Evolutionary conservation across 2,113 vertebrate species (phyloP).

Genomic region (Emydura subglobosa): DNA sequence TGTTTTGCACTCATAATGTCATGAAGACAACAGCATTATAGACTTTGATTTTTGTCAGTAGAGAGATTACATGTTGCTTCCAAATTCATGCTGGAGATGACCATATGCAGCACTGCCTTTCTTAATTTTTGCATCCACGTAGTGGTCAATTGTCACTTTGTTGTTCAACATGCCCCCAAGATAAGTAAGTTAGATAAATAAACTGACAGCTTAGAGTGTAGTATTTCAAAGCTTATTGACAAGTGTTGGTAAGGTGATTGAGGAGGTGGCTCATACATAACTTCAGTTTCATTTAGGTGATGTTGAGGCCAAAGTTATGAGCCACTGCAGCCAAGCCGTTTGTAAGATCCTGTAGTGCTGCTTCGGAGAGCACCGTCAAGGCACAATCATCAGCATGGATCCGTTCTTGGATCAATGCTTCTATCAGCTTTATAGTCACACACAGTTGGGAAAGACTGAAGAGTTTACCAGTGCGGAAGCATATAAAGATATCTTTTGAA

Average conservation of each 20-base stretch:
- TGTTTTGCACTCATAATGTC: too few relatives aligned
- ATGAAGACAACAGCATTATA: background rate
- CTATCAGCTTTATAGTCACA: background rate
- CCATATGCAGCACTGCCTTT: background rate
- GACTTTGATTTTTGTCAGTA: background rate
- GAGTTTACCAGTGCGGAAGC: background rate
- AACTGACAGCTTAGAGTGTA: too few relatives aligned
- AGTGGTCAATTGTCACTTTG: background rate
- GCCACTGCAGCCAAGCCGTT: background rate
- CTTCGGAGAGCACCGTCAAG: background rate
- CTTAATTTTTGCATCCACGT: background rate
- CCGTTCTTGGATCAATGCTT: background rate
- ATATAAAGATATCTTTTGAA: too few relatives aligned
- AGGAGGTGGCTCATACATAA: background rate
- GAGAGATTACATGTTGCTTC: background rate
- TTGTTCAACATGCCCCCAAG: background rate
- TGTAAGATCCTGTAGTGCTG: background rate
- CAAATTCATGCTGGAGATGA: background rate
- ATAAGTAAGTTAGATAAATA: background rate
- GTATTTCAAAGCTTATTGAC: background rate
- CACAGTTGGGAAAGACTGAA: background rate
- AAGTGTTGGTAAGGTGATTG: background rate
- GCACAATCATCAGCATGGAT: background rate
- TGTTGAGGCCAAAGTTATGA: background rate
- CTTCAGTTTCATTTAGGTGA: background rate